Evolutionary conservation across 23 tunicate genomes (phyloP).

Genomic region (Botrylloides violaceus): DNA sequence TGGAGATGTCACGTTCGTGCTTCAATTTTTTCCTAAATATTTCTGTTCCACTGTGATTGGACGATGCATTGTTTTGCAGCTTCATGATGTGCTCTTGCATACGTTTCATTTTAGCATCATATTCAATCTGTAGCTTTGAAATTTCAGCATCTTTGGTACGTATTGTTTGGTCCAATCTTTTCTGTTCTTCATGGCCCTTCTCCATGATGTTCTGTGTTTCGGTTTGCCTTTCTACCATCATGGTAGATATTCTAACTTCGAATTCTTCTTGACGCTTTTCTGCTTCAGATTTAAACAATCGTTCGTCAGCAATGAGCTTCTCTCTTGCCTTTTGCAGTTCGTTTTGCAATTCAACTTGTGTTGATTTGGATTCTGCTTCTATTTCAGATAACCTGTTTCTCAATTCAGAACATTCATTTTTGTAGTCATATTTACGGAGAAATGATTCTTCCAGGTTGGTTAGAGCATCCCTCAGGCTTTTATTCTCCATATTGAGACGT

Average conservation of each 20-base stretch:
- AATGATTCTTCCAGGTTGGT: neutral
- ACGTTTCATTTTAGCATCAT: neutral
- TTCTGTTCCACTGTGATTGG: neutral
- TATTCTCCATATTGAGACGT: neutral
- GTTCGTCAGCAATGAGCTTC: neutral
- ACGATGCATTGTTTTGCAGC: conserved; percentile 7
- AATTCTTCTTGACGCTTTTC: neutral
- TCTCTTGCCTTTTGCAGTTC: neutral
- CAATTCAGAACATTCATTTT: neutral
- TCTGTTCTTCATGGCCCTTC: neutral
- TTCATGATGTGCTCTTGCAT: neutral
- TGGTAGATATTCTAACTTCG: neutral
- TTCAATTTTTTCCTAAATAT: conserved; percentile 8
- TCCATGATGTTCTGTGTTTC: neutral
- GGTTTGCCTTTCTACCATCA: neutral
- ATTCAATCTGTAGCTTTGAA: neutral
- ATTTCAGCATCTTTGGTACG: neutral
- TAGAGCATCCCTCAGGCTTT: neutral
- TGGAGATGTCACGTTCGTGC: conserved; percentile 2
- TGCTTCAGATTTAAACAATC: neutral
- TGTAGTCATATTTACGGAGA: neutral
- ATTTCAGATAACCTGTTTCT: neutral
- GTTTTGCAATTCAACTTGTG: neutral
- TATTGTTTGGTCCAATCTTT: neutral
- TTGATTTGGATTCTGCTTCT: neutral